Evolutionary conservation across 2,888 invertebrate species (phyloP).

Genomic region (Drosophila fungiperda): DNA sequence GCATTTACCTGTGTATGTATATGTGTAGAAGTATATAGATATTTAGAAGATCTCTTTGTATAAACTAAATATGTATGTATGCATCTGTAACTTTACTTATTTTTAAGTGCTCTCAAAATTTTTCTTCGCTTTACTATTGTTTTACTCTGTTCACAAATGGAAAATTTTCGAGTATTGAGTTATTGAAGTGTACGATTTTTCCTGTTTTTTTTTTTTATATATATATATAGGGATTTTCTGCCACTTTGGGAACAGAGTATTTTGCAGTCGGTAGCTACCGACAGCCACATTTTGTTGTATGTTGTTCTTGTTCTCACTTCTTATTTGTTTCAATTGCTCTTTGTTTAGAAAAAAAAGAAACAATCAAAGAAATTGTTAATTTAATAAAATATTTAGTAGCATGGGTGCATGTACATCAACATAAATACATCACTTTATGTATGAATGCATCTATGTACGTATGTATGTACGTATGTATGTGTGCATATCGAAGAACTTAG

Average conservation of each 20-base stretch:
- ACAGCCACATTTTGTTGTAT: constrained; percentile 9
- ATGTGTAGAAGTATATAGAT: constrained; percentile 16
- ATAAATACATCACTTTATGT: background rate
- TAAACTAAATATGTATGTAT: constrained; percentile 9
- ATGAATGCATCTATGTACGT: background rate
- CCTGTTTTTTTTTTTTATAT: background rate
- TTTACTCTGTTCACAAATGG: constrained; percentile 24
- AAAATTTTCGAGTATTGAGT: background rate
- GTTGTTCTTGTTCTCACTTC: constrained; percentile 21
- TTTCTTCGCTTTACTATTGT: background rate
- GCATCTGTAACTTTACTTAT: constrained; percentile 19
- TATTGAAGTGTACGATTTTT: constrained; percentile 7
- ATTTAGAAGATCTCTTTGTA: constrained; percentile 32
- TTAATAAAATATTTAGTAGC: constrained; percentile 4
- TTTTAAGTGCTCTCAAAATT: constrained; percentile 18
- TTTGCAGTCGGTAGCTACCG: constrained; percentile 17
- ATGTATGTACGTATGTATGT: constrained; percentile 6
- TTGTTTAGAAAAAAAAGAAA: constrained; percentile 31
- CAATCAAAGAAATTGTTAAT: constrained; percentile 22
- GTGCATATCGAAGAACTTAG: constrained; percentile 19
- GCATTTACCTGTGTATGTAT: constrained; percentile 17
- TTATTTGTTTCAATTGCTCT: constrained; percentile 30
- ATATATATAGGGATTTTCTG: constrained; percentile 5
- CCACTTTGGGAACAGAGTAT: constrained; percentile 29
- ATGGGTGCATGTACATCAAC: constrained; percentile 7